Conservation (phyloP, 2,113 vertebrate species). For the Oxyura jamaicensis region DNA sequence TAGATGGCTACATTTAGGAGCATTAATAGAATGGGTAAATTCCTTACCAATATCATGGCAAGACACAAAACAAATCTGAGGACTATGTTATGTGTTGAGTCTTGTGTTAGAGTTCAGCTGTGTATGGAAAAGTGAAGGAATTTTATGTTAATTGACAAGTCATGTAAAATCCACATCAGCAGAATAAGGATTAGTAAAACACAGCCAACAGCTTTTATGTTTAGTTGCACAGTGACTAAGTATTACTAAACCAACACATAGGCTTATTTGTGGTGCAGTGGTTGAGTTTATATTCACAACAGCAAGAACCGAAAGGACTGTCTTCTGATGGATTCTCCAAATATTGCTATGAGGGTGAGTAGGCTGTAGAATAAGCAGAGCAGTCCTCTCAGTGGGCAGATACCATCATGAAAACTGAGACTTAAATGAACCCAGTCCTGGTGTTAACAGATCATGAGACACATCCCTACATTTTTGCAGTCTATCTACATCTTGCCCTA, state of each 20-base stretch:
- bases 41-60: background rate
- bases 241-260: background rate
- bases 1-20: background rate
- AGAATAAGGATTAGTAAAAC: background rate
- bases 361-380: background rate
- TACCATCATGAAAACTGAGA: background rate
- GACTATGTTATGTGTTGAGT: background rate
- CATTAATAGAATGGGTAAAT: background rate
- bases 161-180: background rate
- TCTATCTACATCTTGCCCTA: background rate
- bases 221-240: background rate
- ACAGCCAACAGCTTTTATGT: accelerated
- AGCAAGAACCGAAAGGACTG: background rate
- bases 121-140: background rate
- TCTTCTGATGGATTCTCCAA: background rate
- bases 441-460: background rate
- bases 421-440: background rate
- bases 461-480: background rate
- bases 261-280: background rate
- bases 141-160: background rate
- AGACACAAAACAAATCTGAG: background rate
- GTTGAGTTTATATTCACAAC: background rate
- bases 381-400: background rate
- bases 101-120: background rate
- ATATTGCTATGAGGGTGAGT: background rate